Conservation (phyloP, 2,113 vertebrate genomes). For the Lepisosteus oculatus region DNA sequence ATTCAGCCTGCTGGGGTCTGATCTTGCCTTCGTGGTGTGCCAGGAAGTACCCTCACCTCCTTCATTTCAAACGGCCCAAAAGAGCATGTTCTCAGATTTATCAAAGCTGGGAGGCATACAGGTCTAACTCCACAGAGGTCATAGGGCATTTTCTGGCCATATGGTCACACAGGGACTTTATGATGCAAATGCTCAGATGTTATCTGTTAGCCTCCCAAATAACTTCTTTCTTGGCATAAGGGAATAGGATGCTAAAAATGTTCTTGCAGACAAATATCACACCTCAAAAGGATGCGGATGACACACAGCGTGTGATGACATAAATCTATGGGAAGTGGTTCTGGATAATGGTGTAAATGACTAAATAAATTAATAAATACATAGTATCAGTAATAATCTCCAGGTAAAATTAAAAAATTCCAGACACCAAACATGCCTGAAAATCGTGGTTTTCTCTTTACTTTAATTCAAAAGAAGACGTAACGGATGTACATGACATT, state of each 20-base stretch:
- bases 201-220: not conserved
- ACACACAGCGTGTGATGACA: no score
- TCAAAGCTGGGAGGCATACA: not conserved
- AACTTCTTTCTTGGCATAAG: conserved; percentile 4
- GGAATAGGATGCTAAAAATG: not conserved
- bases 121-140: not conserved
- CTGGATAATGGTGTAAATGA: no score
- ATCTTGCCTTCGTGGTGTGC: not conserved
- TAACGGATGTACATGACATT: no score
- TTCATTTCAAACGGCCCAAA: not conserved
- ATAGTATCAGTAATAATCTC: no score
- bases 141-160: not conserved
- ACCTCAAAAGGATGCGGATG: no score
- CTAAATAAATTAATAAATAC: no score
- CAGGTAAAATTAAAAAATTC: no score
- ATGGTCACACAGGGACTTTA: no score
- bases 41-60: not conserved
- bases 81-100: not conserved
- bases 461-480: no score
- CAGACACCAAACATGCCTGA: no score
- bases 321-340: no score
- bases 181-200: not conserved
- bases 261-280: not conserved
- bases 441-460: no score
- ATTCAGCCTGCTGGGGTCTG: conserved; percentile 3